Base-by-base conservation (phyloP, 2,113 vertebrate genomes). In the Hippocampus zosterae region DNA sequence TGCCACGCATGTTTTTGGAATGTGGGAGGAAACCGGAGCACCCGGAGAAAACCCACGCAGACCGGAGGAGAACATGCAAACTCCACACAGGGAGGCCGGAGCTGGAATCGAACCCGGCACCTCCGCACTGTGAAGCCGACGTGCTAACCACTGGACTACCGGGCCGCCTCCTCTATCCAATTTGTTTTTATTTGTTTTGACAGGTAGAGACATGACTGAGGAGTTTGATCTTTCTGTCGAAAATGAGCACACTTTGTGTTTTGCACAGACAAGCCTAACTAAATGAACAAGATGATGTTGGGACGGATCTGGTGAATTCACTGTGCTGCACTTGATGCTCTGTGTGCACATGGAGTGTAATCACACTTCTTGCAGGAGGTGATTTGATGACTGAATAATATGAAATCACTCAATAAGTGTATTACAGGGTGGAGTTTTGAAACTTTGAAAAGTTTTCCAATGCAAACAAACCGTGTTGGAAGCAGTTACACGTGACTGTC, bases 401-500 rank as follows among this genome's bases (percentile, higher is more conserved):
- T 72, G 27, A 79, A 82, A 73, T 44, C 57, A 64, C 68, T 81
- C 70, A 41, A n/a, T 50, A 44, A 76, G 55, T 27, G 37, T 74
- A 78, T 81, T 75, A 72, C 13, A 69, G 65, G 75, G 63, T 75
- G 77, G 48, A 5, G 1, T 27, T 2, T 27, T 56, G 2, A 56
- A n/a, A 56, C 23, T 23, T 37, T 37, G 8, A 0, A 57, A 27
- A 29, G 25, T 27, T 27, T 27, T 3, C 23, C 23, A 57, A 57
- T 57, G 11, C 56, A 29, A 27, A 23, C n/a, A 56, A 57, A 27
- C 27, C 1, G 12, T 57, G 13, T 57, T 57, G 16, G 1, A 57
- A 27, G 23, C 25, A 57, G 56, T 57, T 15, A 13, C 13, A 29
- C 9, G 23, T 27, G 4, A 12, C 3, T 1, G 12, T 57, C n/a